phyloP scores from a whole-genome alignment of 2,797 vertebrate genomes.

The Sparus aurata region DNA sequence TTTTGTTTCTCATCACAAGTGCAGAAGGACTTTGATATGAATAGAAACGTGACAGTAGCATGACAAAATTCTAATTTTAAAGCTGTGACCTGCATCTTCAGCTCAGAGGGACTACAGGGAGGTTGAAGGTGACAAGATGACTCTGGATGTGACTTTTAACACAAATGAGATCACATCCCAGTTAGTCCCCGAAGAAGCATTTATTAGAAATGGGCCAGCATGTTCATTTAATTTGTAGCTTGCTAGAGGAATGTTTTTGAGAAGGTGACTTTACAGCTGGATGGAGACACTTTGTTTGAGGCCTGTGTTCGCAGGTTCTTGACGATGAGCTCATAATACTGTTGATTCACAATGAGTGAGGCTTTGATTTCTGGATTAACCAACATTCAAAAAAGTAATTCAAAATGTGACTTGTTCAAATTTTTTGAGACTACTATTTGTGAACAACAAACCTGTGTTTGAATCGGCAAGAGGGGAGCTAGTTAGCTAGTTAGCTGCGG shows the following conservation, averaged over 20 bases:
- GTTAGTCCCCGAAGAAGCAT: background rate
- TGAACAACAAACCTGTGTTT: too few relatives aligned
- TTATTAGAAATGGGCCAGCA: background rate
- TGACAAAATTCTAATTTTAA: background rate
- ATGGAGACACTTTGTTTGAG: background rate
- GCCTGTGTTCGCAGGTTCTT: background rate
- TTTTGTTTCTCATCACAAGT: too few relatives aligned
- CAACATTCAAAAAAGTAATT: too few relatives aligned
- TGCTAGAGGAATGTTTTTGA: background rate
- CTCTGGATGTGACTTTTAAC: too few relatives aligned
- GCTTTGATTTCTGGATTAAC: background rate
- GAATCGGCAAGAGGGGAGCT: too few relatives aligned
- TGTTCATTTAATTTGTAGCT: background rate
- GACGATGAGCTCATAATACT: background rate
- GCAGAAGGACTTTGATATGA: too few relatives aligned
- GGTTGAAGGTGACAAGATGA: background rate
- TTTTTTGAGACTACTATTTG: too few relatives aligned
- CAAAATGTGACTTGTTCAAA: too few relatives aligned
- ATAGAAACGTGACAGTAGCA: too few relatives aligned
- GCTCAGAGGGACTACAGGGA: background rate
- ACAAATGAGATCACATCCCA: background rate
- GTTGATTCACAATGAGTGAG: background rate
- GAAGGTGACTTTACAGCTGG: background rate
- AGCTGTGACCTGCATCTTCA: background rate
- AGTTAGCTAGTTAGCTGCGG: too few relatives aligned